phyloP scores from a whole-genome alignment of 2,113 vertebrate genomes.

The Egretta garzetta region DNA sequence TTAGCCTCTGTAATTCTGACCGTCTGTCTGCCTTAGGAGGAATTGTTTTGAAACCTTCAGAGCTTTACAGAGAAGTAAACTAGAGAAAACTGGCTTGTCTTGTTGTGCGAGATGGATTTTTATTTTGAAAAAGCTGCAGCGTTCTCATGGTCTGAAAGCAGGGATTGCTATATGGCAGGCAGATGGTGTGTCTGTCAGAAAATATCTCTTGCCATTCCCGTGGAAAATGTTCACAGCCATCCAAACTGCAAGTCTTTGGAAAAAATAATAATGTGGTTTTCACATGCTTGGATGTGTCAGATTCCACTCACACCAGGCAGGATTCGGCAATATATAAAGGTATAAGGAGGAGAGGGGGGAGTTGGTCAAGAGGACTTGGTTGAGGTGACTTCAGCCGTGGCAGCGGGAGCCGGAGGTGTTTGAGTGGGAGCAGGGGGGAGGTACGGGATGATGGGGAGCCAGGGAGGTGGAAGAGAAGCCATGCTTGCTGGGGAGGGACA shows the following conservation, averaged over 20 bases:
- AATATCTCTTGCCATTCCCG: neutral
- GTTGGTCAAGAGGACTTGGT: neutral
- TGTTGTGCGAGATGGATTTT: neutral
- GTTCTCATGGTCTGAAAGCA: neutral
- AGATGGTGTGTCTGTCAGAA: neutral
- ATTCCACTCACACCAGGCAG: neutral
- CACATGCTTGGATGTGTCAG: neutral
- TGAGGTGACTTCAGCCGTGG: accelerated
- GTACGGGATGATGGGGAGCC: neutral
- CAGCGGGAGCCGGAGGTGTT: neutral
- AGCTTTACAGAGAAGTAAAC: neutral
- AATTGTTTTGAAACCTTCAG: neutral
- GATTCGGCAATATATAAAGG: neutral
- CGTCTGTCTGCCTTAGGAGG: neutral
- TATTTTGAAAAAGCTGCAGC: neutral
- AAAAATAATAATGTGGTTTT: neutral
- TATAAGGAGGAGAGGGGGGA: neutral
- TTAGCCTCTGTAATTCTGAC: neutral
- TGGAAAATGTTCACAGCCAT: neutral
- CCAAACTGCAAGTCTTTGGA: neutral
- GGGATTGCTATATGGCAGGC: neutral
- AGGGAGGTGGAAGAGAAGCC: neutral
- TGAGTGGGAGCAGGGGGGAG: neutral
- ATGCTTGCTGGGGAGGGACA: neutral
- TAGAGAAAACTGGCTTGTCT: neutral